Base-by-base conservation (phyloP, 2,888 invertebrate genomes). In the Prosopocoilus inquinatus region DNA sequence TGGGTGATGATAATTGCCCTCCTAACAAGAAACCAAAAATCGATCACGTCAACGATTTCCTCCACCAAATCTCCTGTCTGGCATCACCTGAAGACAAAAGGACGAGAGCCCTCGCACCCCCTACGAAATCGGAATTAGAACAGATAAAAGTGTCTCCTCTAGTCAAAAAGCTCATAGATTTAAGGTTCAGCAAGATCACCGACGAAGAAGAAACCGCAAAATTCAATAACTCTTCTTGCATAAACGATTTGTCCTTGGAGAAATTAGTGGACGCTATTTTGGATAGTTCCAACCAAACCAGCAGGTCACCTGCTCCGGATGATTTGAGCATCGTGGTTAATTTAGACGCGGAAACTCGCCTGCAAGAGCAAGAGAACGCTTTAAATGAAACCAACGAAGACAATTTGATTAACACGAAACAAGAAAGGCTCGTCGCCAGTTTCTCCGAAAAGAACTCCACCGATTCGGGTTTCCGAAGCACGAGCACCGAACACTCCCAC, bases 191-290 rank as follows among this genome's bases (percentile, higher is more conserved):
- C 66, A 78, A 80, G 55, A 78, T 80, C 70, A 80, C 79, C 50
- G 57, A 57, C 16, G 11, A 48, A 7, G 44, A 43, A 28, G 43
- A 13, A 13, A 33, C 12, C 8, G 62, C 69, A 50, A 74, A 71
- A 50, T 69, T 67, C 5, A 77, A 79, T 55, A 78, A 82, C 59
- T 78, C 80, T 0, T 80, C 81, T 3, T 80, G 79, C 64, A 77
- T 82, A 76, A 75, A 82, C 77, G 61, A 83, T 77, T 74, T 77
- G 78, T 71, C 82, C 72, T 71, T 85, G 43, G 84, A 85, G 67
- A 80, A 77, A 72, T 81, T 85, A 75, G 84, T 85, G 41, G 83
- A 84, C 67, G 84, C 83, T 56, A 82, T 85, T 51, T 78, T 85
- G 59, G 84, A 84, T 61, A 82, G 81, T 58, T 82, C 82, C 1